Evolutionary conservation across 2,888 invertebrate species (phyloP).

Genomic region (Ariolimax columbianus): DNA sequence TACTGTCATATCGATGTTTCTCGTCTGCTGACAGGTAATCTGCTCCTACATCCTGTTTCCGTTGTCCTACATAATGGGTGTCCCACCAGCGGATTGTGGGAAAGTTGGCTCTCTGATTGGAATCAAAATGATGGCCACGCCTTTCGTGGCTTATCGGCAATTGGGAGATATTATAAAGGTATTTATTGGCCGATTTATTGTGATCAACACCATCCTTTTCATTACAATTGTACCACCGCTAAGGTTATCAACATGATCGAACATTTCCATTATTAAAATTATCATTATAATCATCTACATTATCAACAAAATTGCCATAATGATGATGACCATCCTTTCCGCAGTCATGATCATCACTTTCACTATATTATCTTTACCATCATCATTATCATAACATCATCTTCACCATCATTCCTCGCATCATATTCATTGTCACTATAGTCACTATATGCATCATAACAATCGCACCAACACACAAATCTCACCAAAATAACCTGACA

Average conservation of each 20-base stretch:
- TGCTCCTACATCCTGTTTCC: conserved; percentile 94
- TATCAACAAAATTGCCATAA: too few species aligned
- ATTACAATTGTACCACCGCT: too few species aligned
- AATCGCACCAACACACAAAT: too few species aligned
- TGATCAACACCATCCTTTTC: neutral
- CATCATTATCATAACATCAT: too few species aligned
- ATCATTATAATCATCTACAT: neutral
- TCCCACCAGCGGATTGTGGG: conserved; percentile 84
- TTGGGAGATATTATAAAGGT: conserved; percentile 77
- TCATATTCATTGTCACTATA: too few species aligned
- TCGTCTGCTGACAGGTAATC: conserved; percentile 78
- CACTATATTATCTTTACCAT: too few species aligned
- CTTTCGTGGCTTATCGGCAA: conserved; percentile 92
- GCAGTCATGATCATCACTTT: too few species aligned
- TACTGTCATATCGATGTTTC: neutral
- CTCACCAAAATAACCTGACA: too few species aligned
- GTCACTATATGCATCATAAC: too few species aligned
- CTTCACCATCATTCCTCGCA: too few species aligned
- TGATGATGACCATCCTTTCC: too few species aligned
- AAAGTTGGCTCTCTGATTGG: conserved; percentile 90
- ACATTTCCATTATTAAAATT: neutral
- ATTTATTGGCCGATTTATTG: neutral
- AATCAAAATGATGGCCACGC: conserved; percentile 92
- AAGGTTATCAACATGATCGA: neutral
- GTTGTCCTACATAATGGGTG: conserved; percentile 91